These are phyloP conservation scores for Streblospio benedicti DNA, from an alignment of 1,140 invertebrate genomes.

Conservation along the genomic window DNA sequence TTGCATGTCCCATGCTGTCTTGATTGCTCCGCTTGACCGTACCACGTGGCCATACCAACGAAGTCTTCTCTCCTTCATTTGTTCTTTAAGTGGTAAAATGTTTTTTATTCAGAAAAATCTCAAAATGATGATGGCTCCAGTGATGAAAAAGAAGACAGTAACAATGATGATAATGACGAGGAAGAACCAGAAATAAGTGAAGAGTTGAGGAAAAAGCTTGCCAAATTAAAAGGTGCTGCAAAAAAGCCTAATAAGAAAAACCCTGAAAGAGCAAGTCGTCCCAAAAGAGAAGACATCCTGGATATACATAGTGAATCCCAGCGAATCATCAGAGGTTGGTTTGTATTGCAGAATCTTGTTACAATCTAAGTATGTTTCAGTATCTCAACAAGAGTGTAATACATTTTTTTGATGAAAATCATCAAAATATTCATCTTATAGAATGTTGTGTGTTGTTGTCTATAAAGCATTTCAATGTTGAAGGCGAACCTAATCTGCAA, in stretches of 20 bases:
- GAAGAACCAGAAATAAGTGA: background rate
- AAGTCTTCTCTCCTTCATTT: too few species aligned
- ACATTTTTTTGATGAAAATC: background rate
- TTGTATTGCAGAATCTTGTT: background rate
- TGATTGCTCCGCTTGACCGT: too few species aligned
- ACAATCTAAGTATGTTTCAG: background rate
- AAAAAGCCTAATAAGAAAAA: background rate
- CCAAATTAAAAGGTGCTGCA: background rate
- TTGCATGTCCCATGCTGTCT: too few species aligned
- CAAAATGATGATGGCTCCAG: background rate
- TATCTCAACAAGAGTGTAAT: background rate
- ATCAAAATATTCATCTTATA: background rate
- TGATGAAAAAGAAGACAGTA: background rate
- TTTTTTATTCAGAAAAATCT: too few species aligned
- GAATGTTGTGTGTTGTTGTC: background rate
- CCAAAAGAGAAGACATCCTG: slow-evolving; percentile 22
- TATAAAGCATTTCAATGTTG: background rate
- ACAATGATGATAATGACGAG: background rate
- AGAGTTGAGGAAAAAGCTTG: background rate
- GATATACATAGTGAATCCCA: slow-evolving; percentile 56
- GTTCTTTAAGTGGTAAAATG: too few species aligned
- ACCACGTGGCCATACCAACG: too few species aligned
- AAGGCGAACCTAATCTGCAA: background rate
- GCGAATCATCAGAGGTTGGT: slow-evolving; percentile 54
- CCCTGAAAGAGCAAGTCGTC: background rate